phyloP scores from a whole-genome alignment of 2,888 invertebrate species.

The Xylophagus ater region DNA sequence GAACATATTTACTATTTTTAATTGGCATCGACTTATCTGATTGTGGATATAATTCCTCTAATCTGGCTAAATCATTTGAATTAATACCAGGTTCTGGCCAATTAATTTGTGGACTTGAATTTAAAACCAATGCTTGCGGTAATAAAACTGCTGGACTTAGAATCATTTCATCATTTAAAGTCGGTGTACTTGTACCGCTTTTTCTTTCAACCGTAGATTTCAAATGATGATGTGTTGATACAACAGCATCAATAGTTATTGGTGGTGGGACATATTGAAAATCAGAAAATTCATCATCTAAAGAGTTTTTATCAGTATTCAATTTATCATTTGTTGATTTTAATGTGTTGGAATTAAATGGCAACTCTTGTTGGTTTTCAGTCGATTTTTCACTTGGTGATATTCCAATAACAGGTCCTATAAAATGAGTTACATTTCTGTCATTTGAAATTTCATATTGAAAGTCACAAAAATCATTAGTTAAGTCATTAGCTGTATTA shows the following conservation, averaged over 20 bases:
- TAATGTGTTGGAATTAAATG: too few relatives aligned
- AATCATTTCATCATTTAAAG: conserved; percentile 28
- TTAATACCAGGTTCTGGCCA: conserved; percentile 43
- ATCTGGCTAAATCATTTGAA: conserved; percentile 35
- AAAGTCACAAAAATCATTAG: conserved; percentile 15
- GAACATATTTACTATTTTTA: neutral
- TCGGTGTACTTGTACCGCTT: conserved; percentile 24
- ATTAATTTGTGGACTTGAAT: conserved; percentile 36
- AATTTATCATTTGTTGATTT: too few relatives aligned
- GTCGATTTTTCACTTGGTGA: too few relatives aligned
- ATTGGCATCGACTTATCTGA: conserved; percentile 9
- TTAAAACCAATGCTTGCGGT: conserved; percentile 30
- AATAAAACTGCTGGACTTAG: conserved; percentile 33
- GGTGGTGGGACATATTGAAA: conserved; percentile 37
- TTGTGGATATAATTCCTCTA: conserved; percentile 36
- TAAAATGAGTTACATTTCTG: too few relatives aligned
- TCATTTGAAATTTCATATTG: conserved; percentile 5
- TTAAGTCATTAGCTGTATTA: neutral
- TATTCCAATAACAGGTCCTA: too few relatives aligned
- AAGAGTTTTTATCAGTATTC: conserved; percentile 15
- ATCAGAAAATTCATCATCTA: conserved; percentile 42
- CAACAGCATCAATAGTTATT: conserved; percentile 11
- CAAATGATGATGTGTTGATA: too few relatives aligned
- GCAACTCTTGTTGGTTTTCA: too few relatives aligned
- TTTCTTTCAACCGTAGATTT: conserved; percentile 13